Conservation (phyloP, 1,140 invertebrate species). For the Drosophila tropicalis region DNA sequence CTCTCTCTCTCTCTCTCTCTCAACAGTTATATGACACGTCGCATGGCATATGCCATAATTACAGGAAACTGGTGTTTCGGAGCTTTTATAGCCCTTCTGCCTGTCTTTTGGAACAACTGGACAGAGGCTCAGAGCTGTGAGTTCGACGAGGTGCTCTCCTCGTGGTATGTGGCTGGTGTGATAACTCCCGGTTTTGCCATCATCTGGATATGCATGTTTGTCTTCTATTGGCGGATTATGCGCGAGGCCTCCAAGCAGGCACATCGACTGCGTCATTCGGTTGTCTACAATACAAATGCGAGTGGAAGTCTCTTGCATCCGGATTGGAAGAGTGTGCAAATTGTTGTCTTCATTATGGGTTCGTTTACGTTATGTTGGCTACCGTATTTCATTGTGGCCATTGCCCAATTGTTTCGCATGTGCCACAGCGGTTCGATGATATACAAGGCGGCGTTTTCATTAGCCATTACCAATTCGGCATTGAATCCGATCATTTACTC, state of each 20-base stretch:
- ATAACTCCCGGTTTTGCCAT: slow-evolving; percentile 88
- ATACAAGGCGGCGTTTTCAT: slow-evolving; percentile 88
- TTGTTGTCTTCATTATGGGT: slow-evolving; percentile 88
- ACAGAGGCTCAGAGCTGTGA: slow-evolving; percentile 85
- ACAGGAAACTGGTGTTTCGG: slow-evolving; percentile 86
- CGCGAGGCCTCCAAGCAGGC: slow-evolving; percentile 88
- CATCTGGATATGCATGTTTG: slow-evolving; percentile 88
- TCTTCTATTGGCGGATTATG: slow-evolving; percentile 90
- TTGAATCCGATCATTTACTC: slow-evolving; percentile 92
- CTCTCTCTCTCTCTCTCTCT: not conserved
- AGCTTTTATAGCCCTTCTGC: slow-evolving; percentile 86
- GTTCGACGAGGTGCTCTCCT: slow-evolving; percentile 77
- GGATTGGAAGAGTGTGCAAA: slow-evolving; percentile 90
- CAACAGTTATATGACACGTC: slow-evolving; percentile 85
- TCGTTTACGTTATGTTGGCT: slow-evolving; percentile 91
- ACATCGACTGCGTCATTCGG: slow-evolving; percentile 85
- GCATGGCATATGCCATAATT: slow-evolving; percentile 86
- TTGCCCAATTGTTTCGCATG: slow-evolving; percentile 85
- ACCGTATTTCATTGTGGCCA: slow-evolving; percentile 88
- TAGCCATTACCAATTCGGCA: slow-evolving; percentile 90
- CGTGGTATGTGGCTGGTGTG: slow-evolving; percentile 86
- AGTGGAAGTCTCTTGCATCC: slow-evolving; percentile 84
- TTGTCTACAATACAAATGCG: slow-evolving; percentile 75
- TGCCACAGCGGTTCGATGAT: slow-evolving; percentile 84
- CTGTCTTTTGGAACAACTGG: slow-evolving; percentile 90